Evolutionary conservation across 2,888 invertebrate genomes (phyloP), one percentile per base, ranked within the genome.

Genomic region (Anthophora plumipes): DNA sequence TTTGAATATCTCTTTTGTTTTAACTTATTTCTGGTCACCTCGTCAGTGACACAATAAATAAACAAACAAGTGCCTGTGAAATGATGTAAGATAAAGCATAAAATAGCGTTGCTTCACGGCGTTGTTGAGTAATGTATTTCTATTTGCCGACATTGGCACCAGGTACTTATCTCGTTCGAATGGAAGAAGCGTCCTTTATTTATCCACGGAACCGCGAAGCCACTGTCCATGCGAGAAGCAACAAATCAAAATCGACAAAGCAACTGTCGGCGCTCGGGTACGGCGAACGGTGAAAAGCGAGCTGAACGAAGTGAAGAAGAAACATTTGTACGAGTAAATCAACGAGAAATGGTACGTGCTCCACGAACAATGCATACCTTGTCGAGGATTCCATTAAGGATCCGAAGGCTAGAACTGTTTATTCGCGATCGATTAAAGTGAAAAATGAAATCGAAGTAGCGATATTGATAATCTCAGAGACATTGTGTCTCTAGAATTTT

Each of bases 231-330:
- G 50, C 59, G 52, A 48, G 43, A 50, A 39, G 64, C 57, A 59
- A 48, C 54, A 71, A 71, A 71, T 77, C 70, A 64, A 71, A 71
- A 64, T 77, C 71, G 64, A 70, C 64, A 37, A 64, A 57, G 68
- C 57, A 48, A 70, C 50, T 63, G 52, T 61, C 57, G 70, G 41
- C 63, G 43, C 71, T 50, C 11, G 8, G 54, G 22, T 59, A 57
- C 43, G 31, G 66, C 31, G 20, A 17, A 52, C 43, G 64, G 17
- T 22, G 64, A 43, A 41, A 31, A 66, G 43, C 57, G 43, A 22
- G 48, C 22, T 2, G 46, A 61, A 11, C 14, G 54, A 55, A 31
- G 41, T 22, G 54, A 52, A 39, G 70, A 50, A 67, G 66, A 55
- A 46, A 55, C 77, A 67, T 61, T 72, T 77, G 67, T 67, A 66